Evolutionary conservation across 2,797 vertebrate genomes (phyloP).

Genomic region (Pseudopleuronectes americanus): DNA sequence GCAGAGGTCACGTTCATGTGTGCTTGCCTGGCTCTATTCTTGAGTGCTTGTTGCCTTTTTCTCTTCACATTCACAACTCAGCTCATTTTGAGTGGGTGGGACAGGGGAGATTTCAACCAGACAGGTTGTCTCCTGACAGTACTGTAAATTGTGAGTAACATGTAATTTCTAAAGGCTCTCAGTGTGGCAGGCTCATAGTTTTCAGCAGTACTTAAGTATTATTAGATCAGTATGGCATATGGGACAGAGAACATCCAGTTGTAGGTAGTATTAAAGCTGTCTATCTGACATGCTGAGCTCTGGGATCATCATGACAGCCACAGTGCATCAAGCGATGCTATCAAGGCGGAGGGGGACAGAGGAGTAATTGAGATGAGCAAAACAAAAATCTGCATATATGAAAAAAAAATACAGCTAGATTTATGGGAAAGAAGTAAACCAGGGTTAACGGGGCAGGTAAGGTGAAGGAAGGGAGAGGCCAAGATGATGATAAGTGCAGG

Average conservation of each 20-base stretch:
- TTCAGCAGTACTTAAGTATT: constrained; percentile 64
- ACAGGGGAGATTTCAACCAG: constrained; percentile 49
- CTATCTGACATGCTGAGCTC: constrained; percentile 35
- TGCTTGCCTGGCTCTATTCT: constrained; percentile 55
- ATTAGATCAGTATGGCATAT: constrained; percentile 56
- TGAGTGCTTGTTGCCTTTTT: constrained; percentile 56
- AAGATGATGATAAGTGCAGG: constrained; percentile 24
- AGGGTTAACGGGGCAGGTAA: constrained; percentile 16
- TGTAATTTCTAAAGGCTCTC: constrained; percentile 66
- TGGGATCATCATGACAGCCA: constrained; percentile 35
- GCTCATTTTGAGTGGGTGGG: constrained; percentile 70
- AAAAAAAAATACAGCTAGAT: constrained; percentile 19
- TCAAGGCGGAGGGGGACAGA: constrained; percentile 21
- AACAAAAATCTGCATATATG: constrained; percentile 30
- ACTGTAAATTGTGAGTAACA: constrained; percentile 68
- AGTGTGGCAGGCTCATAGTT: constrained; percentile 48
- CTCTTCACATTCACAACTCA: constrained; percentile 61
- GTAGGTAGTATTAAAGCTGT: constrained; percentile 26
- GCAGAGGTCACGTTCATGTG: constrained; percentile 73
- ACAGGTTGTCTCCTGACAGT: constrained; percentile 66
- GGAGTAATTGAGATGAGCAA: constrained; percentile 8
- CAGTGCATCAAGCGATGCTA: constrained; percentile 24
- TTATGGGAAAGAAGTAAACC: constrained; percentile 23
- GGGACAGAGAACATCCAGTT: constrained; percentile 44
- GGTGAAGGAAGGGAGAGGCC: background rate